Evolutionary conservation across 2,888 invertebrate species (phyloP).

Genomic region (Drosophila helvetica): DNA sequence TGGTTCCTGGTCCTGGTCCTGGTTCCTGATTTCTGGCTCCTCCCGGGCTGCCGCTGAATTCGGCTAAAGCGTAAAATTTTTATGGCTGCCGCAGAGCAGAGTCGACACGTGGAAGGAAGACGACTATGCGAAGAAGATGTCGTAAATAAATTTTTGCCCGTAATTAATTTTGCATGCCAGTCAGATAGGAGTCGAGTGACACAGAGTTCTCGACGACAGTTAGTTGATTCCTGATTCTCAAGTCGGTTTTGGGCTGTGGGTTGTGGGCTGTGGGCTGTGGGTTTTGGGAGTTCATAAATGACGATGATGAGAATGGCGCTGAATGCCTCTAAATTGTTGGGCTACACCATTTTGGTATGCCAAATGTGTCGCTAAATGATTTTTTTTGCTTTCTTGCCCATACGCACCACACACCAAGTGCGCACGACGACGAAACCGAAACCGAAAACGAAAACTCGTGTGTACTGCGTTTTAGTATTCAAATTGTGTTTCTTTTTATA

Average conservation of each 20-base stretch:
- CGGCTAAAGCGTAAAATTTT: conserved; percentile 75
- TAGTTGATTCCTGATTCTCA: conserved; percentile 8
- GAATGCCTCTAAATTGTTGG: conserved; percentile 35
- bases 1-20: conserved; percentile 11
- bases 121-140: conserved; percentile 28
- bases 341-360: conserved; percentile 63
- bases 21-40: conserved; percentile 19
- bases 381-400: conserved; percentile 54
- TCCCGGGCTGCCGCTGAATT: conserved; percentile 53
- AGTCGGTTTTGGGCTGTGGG: conserved; percentile 10
- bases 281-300: conserved; percentile 54
- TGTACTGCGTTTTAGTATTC: conserved; percentile 57
- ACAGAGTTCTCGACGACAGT: conserved; percentile 4
- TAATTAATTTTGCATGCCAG: conserved; percentile 79
- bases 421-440: conserved; percentile 18
- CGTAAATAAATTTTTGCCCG: conserved; percentile 71
- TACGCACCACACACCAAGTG: conserved; percentile 64
- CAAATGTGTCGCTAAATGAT: conserved; percentile 76
- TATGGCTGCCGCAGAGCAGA: conserved; percentile 63
- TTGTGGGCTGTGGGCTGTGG: too few relatives aligned
- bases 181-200: conserved; percentile 48
- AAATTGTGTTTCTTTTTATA: conserved; percentile 51
- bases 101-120: conserved; percentile 13
- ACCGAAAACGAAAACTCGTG: too few relatives aligned
- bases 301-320: conserved; percentile 61